Conservation (phyloP, 2,888 invertebrate genomes). For the Nomada ruficornis region DNA sequence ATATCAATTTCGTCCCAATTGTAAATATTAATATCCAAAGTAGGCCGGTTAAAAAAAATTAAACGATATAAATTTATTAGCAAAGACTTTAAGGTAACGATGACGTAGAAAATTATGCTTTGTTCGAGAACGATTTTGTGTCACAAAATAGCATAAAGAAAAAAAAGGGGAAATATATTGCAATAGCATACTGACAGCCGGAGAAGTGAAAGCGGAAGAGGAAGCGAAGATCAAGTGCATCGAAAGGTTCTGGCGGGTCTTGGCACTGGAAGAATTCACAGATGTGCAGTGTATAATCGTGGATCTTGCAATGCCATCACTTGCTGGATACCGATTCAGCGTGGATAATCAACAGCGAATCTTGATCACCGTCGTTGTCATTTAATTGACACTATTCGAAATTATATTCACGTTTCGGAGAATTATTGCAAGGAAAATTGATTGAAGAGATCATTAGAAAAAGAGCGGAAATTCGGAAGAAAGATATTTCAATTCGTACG, state of each 20-base stretch:
- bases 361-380: neutral
- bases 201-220: conserved; percentile 22
- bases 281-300: conserved; percentile 84
- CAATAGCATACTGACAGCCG: neutral
- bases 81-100: too few relatives aligned
- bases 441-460: too few relatives aligned
- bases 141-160: neutral
- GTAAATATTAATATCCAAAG: too few relatives aligned
- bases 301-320: conserved; percentile 85
- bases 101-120: too few relatives aligned
- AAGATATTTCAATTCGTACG: too few relatives aligned
- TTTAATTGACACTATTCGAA: neutral
- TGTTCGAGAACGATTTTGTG: too few relatives aligned
- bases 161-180: conserved; percentile 41
- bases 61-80: too few relatives aligned
- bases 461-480: too few relatives aligned
- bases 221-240: conserved; percentile 43
- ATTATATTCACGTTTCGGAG: too few relatives aligned
- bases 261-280: conserved; percentile 85
- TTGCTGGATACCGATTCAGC: conserved; percentile 81
- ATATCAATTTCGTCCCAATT: too few relatives aligned
- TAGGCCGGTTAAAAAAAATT: too few relatives aligned
- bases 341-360: neutral
- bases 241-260: conserved; percentile 82
- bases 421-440: too few relatives aligned